These are phyloP conservation scores for Cinclus cinclus DNA, from an alignment of 2,113 vertebrate species.

Conservation along the genomic window DNA sequence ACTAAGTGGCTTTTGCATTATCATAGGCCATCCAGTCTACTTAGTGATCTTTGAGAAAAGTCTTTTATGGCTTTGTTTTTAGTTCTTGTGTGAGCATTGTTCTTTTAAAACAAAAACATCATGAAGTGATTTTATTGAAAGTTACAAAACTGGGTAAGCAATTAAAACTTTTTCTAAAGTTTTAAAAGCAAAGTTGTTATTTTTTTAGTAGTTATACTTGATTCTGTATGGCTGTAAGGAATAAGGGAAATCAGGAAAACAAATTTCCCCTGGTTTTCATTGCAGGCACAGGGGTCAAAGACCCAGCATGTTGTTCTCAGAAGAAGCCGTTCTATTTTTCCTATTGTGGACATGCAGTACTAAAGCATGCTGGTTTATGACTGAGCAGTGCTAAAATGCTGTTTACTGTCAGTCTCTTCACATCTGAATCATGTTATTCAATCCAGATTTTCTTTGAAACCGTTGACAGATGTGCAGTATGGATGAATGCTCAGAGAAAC, in stretches of 20 bases:
- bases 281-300: constrained; percentile 12
- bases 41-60: background rate
- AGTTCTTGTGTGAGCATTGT: background rate
- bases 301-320: background rate
- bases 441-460: constrained; percentile 69
- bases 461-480: constrained; percentile 37
- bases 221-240: background rate
- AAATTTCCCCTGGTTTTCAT: constrained; percentile 24
- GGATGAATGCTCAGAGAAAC: constrained; percentile 36
- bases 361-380: constrained; percentile 55
- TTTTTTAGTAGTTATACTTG: background rate
- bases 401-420: constrained; percentile 62
- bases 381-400: constrained; percentile 51
- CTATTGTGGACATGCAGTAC: constrained; percentile 39
- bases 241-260: background rate
- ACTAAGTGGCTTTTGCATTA: background rate
- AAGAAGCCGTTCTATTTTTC: constrained; percentile 59
- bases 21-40: background rate
- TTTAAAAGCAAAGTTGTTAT: background rate
- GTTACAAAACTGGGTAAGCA: background rate
- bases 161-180: background rate
- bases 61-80: background rate
- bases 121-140: background rate
- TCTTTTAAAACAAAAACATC: background rate
- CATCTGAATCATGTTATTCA: constrained; percentile 70